Evolutionary conservation across 2,113 vertebrate species (phyloP).

Genomic region (Agapornis roseicollis): DNA sequence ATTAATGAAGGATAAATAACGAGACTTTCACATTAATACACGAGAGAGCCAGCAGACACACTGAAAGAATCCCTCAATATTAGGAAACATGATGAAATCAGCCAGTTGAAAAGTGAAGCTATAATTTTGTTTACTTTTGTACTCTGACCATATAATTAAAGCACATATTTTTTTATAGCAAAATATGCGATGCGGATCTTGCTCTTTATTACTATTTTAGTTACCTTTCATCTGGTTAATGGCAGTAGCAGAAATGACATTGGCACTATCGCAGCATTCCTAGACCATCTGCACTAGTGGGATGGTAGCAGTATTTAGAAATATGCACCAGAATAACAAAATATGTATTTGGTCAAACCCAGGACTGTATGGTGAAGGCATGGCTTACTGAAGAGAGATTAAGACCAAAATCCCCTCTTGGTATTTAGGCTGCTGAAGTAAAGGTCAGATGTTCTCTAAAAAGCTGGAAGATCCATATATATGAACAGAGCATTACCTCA

Average conservation of each 20-base stretch:
- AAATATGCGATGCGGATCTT: neutral
- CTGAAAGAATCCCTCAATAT: neutral
- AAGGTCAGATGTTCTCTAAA: neutral
- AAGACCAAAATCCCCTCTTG: neutral
- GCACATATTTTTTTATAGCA: neutral
- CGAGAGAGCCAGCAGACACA: neutral
- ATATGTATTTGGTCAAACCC: neutral
- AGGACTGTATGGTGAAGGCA: neutral
- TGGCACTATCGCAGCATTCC: neutral
- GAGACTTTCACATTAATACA: neutral
- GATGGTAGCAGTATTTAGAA: neutral
- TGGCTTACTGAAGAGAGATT: neutral
- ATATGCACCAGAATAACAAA: neutral
- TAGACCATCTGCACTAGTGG: neutral
- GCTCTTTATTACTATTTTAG: neutral
- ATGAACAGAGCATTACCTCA: neutral
- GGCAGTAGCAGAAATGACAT: neutral
- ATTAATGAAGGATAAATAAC: constrained; percentile 25
- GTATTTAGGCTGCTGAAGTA: neutral
- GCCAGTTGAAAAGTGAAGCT: neutral
- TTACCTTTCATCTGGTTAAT: neutral
- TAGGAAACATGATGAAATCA: neutral
- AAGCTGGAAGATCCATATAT: neutral
- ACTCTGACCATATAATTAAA: neutral
- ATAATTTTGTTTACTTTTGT: neutral